Evolutionary conservation across 2,113 vertebrate genomes (phyloP), one percentile per base, ranked within the genome.

Genomic region (Ahaetulla prasina): DNA sequence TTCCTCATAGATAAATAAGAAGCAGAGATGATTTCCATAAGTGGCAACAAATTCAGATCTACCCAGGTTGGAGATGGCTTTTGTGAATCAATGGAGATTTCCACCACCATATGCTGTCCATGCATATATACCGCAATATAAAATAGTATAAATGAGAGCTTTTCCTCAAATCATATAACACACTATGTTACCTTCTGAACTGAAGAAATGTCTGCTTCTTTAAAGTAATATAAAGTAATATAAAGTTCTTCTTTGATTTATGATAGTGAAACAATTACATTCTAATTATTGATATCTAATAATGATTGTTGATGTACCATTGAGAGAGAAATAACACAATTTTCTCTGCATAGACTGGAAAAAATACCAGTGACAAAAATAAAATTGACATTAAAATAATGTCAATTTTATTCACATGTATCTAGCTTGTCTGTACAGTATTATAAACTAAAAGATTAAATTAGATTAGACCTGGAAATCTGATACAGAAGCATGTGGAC

Each of bases 311-410:
- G 20, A 91, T 92, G 89, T 85, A 90, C 4, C 54, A 27, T 92
- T 87, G 18, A 25, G 3, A 93, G 22, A 14, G 85, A 95, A 92
- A 60, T 35, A 87, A 85, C 47, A 49, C 47, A 60, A 52, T 90
- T 92, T 92, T 95, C 89, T 88, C 89, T n/a, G 88, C 39, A 54
- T 85, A 92, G 92, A 89, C 87, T 60, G 90, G 12, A 80, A 80
- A 91, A 60, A 91, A 25, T 85, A 60, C 45, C 45, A 87, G 27
- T 74, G n/a, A 35, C 14, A 53, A 3, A 91, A 92, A 91, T 18
- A 91, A 95, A 95, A 94, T 23, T 3, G 68, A 53, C 95, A 96
- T 90, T 89, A 94, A 93, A 91, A 91, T 12, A 91, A 95, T n/a
- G n/a, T n/a, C n/a, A n/a, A n/a, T n/a, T n/a, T n/a, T n/a, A n/a